phyloP scores from a whole-genome alignment of 2,888 invertebrate species.

The Diarsia dahlii region DNA sequence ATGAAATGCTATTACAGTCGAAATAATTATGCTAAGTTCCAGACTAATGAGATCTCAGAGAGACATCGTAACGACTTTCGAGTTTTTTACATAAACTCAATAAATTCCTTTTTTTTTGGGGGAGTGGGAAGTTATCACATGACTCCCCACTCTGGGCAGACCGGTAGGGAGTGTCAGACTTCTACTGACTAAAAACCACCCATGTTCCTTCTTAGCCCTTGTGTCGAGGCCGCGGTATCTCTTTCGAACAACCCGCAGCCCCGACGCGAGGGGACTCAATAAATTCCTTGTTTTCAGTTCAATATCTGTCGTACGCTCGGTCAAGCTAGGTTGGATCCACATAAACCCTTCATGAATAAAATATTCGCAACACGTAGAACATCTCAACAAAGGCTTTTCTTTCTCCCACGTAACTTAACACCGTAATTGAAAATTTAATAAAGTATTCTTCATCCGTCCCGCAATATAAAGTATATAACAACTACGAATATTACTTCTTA shows the following conservation, averaged over 20 bases:
- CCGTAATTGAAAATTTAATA: constrained; percentile 78
- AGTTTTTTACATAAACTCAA: constrained; percentile 6
- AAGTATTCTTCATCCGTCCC: constrained; percentile 64
- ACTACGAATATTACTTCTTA: constrained; percentile 51
- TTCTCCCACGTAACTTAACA: constrained; percentile 61
- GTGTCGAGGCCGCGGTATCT: no score
- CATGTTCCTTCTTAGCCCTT: no score
- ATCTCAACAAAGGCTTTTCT: constrained; percentile 57
- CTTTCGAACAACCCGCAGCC: no score
- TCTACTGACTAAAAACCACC: no score
- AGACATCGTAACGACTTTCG: constrained; percentile 10
- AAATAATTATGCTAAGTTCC: constrained; percentile 31
- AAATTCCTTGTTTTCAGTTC: constrained; percentile 14
- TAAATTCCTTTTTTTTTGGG: constrained; percentile 5
- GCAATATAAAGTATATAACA: constrained; percentile 61
- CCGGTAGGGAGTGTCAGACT: no score
- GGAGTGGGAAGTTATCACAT: no score
- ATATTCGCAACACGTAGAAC: constrained; percentile 53
- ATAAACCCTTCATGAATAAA: constrained; percentile 61
- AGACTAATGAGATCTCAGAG: constrained; percentile 13
- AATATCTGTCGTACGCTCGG: constrained; percentile 45
- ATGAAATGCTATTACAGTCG: constrained; percentile 11
- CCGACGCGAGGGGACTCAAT: not conserved
- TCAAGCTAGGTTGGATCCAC: constrained; percentile 41
- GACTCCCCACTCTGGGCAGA: no score